These are phyloP conservation scores for Baryphthengus martii DNA, from an alignment of 2,113 vertebrate species.

Conservation along the genomic window DNA sequence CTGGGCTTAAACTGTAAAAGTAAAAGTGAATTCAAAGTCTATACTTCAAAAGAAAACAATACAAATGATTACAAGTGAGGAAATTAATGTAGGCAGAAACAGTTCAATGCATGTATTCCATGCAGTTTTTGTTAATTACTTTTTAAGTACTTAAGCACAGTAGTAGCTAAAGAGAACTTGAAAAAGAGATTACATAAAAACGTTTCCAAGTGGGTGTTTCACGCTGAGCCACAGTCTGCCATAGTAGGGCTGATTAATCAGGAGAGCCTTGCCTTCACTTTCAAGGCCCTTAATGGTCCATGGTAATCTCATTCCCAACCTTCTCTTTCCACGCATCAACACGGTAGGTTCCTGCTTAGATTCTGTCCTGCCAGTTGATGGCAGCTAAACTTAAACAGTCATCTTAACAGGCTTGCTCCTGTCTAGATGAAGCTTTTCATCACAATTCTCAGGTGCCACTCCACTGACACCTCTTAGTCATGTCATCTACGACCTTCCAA, in stretches of 20 bases:
- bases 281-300: not conserved
- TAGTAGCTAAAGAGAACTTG: constrained; percentile 12
- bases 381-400: not conserved
- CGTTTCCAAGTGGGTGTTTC: constrained; percentile 2
- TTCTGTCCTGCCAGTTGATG: not conserved
- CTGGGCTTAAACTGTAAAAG: not conserved
- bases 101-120: not conserved
- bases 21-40: not conserved
- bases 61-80: not conserved
- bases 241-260: not conserved
- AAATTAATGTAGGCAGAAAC: not conserved
- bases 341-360: not conserved
- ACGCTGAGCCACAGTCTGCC: not conserved
- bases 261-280: not conserved
- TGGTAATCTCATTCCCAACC: not conserved
- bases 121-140: constrained; percentile 33
- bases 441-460: not conserved
- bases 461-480: not conserved
- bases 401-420: too few relatives aligned
- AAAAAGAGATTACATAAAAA: constrained; percentile 6
- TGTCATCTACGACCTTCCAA: not conserved
- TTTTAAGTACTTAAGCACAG: constrained; percentile 53
- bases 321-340: not conserved
- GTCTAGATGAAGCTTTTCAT: not conserved
- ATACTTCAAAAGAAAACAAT: not conserved